Conservation (phyloP, 35 echinoderm and acorn worm species). For the Amphiura filiformis region DNA sequence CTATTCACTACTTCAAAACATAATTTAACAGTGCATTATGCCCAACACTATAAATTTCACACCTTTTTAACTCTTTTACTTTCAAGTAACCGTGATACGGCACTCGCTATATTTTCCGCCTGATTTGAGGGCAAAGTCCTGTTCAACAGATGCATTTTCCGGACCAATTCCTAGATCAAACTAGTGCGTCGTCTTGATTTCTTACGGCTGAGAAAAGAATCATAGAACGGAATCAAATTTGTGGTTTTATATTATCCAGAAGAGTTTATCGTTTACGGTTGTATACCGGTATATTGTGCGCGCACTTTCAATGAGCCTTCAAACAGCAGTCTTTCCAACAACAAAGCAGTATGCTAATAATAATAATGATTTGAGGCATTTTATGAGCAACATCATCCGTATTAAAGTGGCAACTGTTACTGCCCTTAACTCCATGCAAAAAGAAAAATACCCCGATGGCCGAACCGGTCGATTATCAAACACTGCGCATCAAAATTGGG, state of each 20-base stretch:
- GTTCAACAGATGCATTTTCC: constrained; percentile 14
- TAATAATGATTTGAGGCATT: too few relatives aligned
- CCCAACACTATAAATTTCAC: constrained; percentile 8
- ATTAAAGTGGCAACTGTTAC: too few relatives aligned
- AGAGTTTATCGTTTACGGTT: not conserved
- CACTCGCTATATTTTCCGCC: not conserved
- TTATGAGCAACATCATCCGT: too few relatives aligned
- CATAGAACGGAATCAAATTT: not conserved
- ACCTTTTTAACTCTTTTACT: not conserved
- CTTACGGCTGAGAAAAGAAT: not conserved
- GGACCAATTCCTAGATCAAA: not conserved
- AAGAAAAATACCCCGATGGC: too few relatives aligned
- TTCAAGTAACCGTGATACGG: not conserved
- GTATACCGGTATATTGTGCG: not conserved
- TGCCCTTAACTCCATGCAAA: too few relatives aligned
- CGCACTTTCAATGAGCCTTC: too few relatives aligned
- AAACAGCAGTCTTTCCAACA: too few relatives aligned
- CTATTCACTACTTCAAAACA: not conserved
- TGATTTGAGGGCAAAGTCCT: not conserved
- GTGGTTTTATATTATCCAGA: too few relatives aligned
- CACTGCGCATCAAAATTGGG: too few relatives aligned
- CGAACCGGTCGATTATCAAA: too few relatives aligned
- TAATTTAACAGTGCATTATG: constrained; percentile 7
- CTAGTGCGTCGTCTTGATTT: not conserved
- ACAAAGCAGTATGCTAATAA: too few relatives aligned